Conservation (phyloP, 2,797 vertebrate genomes). For the Balearica regulorum region DNA sequence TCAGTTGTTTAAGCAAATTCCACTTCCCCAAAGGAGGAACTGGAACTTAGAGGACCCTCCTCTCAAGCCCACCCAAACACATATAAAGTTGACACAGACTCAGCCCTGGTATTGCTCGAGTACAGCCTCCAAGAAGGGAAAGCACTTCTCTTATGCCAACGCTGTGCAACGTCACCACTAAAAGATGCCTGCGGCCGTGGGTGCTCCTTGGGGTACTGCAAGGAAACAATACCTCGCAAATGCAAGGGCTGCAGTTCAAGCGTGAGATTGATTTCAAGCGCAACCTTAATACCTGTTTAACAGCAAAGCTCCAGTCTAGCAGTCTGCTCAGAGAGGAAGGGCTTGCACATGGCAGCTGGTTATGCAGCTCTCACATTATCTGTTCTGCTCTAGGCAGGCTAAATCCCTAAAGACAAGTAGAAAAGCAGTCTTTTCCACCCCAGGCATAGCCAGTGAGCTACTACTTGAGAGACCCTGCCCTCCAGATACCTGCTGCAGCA, state of each 20-base stretch:
- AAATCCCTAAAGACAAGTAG: not conserved
- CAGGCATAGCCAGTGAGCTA: not conserved
- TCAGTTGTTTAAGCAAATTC: not conserved
- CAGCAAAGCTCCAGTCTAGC: not conserved
- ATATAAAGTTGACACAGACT: not conserved
- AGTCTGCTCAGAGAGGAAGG: not conserved
- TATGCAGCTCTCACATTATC: not conserved
- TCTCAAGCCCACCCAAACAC: not conserved
- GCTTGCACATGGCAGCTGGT: not conserved
- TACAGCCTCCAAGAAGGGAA: not conserved
- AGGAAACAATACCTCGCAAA: not conserved
- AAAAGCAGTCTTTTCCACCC: not conserved
- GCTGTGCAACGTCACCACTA: not conserved
- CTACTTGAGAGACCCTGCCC: not conserved
- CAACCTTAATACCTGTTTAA: not conserved
- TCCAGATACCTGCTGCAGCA: not conserved
- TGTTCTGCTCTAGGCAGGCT: not conserved
- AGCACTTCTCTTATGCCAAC: not conserved
- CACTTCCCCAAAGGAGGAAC: not conserved
- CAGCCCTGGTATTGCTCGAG: not conserved
- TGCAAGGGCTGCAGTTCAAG: not conserved
- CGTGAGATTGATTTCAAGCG: not conserved
- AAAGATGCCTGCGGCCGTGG: not conserved
- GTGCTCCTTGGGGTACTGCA: not conserved
- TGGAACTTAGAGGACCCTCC: not conserved